These are phyloP conservation scores for Acrocephalus kingi DNA, from an alignment of 2,113 vertebrate species.

Conservation along the genomic window DNA sequence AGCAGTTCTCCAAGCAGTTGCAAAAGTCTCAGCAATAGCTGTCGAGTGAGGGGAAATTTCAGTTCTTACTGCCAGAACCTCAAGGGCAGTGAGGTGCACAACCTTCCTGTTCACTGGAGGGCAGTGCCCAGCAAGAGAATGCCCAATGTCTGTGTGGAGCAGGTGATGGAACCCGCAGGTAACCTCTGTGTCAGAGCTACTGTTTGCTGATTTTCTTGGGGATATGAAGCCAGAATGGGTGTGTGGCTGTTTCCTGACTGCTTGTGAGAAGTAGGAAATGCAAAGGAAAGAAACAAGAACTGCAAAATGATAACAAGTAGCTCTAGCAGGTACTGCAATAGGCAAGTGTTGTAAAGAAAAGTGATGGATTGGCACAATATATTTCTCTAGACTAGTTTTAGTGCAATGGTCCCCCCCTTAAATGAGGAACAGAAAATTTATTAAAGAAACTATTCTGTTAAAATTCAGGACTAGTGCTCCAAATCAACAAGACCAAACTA, in stretches of 20 bases:
- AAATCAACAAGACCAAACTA: not conserved
- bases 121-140: not conserved
- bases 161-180: not conserved
- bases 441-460: not conserved
- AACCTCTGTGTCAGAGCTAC: not conserved
- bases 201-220: not conserved
- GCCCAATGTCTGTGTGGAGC: not conserved
- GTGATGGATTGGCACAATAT: not conserved
- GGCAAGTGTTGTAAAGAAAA: not conserved
- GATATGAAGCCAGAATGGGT: not conserved
- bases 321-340: not conserved
- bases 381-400: not conserved
- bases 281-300: not conserved
- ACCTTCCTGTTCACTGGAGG: not conserved
- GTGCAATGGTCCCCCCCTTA: not conserved
- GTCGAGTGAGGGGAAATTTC: not conserved
- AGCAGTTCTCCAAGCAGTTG: not conserved
- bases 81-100: not conserved
- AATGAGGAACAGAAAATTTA: not conserved
- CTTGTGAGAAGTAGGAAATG: not conserved
- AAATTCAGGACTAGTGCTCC: not conserved
- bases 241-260: not conserved
- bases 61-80: not conserved
- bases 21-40: not conserved
- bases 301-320: not conserved